Percentiles rank a stretch among this genome's conserved stretches.
Evolutionary conservation across 2,888 invertebrate species (phyloP).

Genomic region (Ochropleura plecta): DNA sequence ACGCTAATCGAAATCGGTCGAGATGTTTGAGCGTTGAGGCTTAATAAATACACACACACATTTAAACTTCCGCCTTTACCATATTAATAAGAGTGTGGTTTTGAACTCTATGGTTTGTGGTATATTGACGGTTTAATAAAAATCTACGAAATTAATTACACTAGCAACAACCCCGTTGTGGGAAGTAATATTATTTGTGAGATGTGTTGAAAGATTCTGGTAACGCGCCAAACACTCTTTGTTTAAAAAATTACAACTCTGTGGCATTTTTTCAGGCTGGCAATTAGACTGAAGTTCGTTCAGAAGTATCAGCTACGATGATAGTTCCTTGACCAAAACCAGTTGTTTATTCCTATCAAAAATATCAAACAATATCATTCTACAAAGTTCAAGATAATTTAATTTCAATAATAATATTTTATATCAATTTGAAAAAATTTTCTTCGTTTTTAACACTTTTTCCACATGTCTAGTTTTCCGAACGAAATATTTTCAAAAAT

Average conservation of each 20-base stretch:
- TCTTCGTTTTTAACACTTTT: neutral
- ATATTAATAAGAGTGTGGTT: too few species aligned
- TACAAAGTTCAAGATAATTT: neutral
- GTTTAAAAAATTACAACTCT: neutral
- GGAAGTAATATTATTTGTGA: neutral
- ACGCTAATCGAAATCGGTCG: too few species aligned
- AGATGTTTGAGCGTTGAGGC: too few species aligned
- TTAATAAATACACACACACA: too few species aligned
- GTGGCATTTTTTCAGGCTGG: neutral
- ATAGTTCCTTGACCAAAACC: neutral
- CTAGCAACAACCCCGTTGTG: neutral
- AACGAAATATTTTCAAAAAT: slow-evolving; percentile 74
- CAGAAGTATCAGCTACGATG: neutral
- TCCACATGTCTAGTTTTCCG: slow-evolving; percentile 12
- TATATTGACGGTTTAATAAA: neutral
- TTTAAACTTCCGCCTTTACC: too few species aligned
- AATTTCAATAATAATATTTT: neutral
- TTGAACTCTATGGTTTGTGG: too few species aligned
- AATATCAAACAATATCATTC: neutral
- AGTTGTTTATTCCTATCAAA: neutral
- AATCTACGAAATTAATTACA: neutral
- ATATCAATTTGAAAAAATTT: neutral
- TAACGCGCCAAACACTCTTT: neutral
- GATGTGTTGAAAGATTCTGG: neutral
- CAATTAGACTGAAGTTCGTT: slow-evolving; percentile 1